These are phyloP conservation scores for Sinotaia quadrata DNA, from an alignment of 2,888 invertebrate species.

Conservation along the genomic window DNA sequence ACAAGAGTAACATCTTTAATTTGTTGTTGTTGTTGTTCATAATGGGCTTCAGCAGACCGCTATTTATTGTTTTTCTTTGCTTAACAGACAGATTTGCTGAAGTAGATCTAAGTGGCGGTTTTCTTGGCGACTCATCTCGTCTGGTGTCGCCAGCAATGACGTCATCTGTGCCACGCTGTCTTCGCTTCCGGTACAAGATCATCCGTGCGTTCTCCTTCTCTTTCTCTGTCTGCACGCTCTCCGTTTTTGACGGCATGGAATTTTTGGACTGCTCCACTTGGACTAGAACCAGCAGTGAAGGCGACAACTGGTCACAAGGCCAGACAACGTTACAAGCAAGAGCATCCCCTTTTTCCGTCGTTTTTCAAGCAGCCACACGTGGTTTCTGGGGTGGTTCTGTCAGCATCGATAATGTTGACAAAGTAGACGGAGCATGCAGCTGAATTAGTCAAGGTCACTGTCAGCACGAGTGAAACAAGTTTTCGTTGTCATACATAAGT, in stretches of 20 bases:
- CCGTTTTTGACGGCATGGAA: not conserved
- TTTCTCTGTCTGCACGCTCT: conserved; percentile 31
- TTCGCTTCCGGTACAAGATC: conserved; percentile 34
- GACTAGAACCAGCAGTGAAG: conserved; percentile 17
- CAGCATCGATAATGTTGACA: conserved; percentile 23
- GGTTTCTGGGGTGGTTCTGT: conserved; percentile 12
- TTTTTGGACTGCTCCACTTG: conserved; percentile 29
- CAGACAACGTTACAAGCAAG: conserved; percentile 9
- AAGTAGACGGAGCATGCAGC: conserved; percentile 23
- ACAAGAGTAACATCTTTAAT: not conserved
- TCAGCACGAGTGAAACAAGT: too few relatives aligned
- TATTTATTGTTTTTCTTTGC: not conserved
- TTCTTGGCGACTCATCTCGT: conserved; percentile 26
- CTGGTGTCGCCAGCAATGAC: conserved; percentile 34
- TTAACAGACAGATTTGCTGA: conserved; percentile 24
- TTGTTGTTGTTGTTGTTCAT: too few relatives aligned
- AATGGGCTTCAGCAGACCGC: too few relatives aligned
- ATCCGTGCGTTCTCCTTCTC: conserved; percentile 9
- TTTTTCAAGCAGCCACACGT: conserved; percentile 22
- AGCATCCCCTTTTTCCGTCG: conserved; percentile 14
- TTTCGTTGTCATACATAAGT: too few relatives aligned
- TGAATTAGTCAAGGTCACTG: too few relatives aligned
- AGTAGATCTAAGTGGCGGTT: not conserved
- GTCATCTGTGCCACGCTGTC: conserved; percentile 31
- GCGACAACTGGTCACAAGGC: conserved; percentile 18